Evolutionary conservation across 2,888 invertebrate species (phyloP).

Genomic region (Pardosa pseudoannulata): DNA sequence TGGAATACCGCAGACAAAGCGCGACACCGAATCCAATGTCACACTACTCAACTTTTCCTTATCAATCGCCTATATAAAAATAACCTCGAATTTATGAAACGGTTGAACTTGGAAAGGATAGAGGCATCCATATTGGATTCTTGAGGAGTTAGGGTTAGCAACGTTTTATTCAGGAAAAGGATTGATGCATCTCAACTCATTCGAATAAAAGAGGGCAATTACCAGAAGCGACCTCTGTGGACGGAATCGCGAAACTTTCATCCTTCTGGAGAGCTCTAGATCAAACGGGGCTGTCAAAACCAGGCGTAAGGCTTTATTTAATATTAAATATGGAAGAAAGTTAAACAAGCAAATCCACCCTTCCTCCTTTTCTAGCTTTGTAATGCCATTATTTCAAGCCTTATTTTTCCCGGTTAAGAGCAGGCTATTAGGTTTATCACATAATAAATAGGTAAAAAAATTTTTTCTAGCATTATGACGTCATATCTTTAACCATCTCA

Average conservation of each 20-base stretch:
- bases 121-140: no score
- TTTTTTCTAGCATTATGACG: no score
- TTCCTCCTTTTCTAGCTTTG: no score
- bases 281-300: conserved; percentile 21
- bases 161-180: not conserved
- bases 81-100: no score
- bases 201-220: conserved; percentile 55
- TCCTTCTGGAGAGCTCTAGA: conserved; percentile 25
- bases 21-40: not conserved
- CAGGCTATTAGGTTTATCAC: no score
- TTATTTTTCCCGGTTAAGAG: no score
- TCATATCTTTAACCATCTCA: no score
- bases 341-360: not conserved
- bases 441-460: no score
- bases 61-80: no score
- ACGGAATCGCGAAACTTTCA: conserved; percentile 16
- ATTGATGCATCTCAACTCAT: not conserved
- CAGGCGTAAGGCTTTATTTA: conserved; percentile 14
- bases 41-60: not conserved
- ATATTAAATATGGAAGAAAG: not conserved
- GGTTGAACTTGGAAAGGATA: no score
- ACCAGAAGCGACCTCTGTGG: conserved; percentile 40
- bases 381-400: no score
- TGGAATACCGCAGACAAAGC: no score
- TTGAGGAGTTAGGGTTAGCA: not conserved